A percentile compares a stretch with the other conserved stretches of the same genome.
phyloP scores from a whole-genome alignment of 2,888 invertebrate genomes.

The Spilosoma lubricipeda region DNA sequence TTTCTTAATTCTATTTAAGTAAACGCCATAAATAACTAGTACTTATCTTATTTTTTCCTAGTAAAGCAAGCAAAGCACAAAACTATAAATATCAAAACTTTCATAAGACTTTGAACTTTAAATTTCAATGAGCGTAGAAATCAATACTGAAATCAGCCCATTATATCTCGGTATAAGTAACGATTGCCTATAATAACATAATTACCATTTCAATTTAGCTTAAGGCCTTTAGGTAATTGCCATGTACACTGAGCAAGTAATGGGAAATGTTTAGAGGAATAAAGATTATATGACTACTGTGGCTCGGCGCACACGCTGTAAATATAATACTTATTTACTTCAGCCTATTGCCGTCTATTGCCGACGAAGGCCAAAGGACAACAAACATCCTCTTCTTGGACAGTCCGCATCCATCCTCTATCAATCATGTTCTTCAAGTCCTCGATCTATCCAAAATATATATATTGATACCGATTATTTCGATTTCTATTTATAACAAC shows the following conservation, averaged over 20 bases:
- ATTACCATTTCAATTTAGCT: conserved; percentile 45
- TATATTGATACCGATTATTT: too few relatives aligned
- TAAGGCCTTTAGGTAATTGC: conserved; percentile 43
- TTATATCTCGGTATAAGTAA: conserved; percentile 33
- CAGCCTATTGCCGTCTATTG: too few relatives aligned
- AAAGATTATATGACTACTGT: neutral
- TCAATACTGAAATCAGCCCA: conserved; percentile 35
- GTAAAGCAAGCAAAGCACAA: neutral
- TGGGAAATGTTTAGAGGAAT: conserved; percentile 15
- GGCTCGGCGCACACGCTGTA: neutral
- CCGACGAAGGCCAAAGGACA: too few relatives aligned
- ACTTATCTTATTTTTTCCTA: neutral
- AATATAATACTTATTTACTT: too few relatives aligned
- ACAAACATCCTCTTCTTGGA: too few relatives aligned
- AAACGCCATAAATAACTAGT: neutral
- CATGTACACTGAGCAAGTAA: conserved; percentile 36
- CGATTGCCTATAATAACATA: conserved; percentile 43
- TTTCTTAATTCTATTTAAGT: too few relatives aligned
- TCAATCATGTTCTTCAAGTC: too few relatives aligned
- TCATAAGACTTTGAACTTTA: conserved; percentile 42
- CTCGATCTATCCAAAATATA: too few relatives aligned
- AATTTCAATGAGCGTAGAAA: conserved; percentile 32
- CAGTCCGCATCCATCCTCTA: too few relatives aligned
- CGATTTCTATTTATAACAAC: too few relatives aligned
- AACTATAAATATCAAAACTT: neutral